phyloP scores from a whole-genome alignment of 2,797 vertebrate genomes.

The Trematomus bernacchii region DNA sequence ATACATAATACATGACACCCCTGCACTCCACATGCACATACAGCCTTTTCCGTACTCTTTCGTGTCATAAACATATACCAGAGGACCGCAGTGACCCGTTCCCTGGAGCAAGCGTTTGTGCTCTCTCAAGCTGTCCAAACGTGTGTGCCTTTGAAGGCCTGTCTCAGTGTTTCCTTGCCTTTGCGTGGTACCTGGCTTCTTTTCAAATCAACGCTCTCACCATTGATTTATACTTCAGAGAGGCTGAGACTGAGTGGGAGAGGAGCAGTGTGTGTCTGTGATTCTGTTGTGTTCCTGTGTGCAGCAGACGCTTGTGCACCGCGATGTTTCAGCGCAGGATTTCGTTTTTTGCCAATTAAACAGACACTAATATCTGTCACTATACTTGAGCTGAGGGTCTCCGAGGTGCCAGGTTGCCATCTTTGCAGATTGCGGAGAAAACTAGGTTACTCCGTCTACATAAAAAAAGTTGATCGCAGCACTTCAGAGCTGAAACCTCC shows the following conservation, averaged over 20 bases:
- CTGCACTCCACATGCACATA: conserved; percentile 39
- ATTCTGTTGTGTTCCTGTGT: conserved; percentile 32
- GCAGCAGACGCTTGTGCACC: conserved; percentile 4
- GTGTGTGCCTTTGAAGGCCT: conserved; percentile 54
- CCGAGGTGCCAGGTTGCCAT: conserved; percentile 47
- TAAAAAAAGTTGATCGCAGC: conserved; percentile 58
- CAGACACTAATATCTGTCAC: conserved; percentile 47
- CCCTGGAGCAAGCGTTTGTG: conserved; percentile 46
- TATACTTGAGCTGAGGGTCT: conserved; percentile 42
- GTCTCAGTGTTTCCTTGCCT: conserved; percentile 41
- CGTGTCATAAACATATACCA: conserved; percentile 37
- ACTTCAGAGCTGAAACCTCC: conserved; percentile 57
- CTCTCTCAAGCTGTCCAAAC: conserved; percentile 65
- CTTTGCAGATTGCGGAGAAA: conserved; percentile 45
- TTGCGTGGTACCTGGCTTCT: conserved; percentile 48
- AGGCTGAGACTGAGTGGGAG: conserved; percentile 41
- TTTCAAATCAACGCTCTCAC: conserved; percentile 50
- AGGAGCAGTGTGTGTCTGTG: conserved; percentile 9
- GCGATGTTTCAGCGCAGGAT: conserved; percentile 44
- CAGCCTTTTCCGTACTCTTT: conserved; percentile 32
- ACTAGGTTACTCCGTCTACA: conserved; percentile 69
- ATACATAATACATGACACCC: conserved; percentile 60
- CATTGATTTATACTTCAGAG: conserved; percentile 60
- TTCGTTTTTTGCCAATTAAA: conserved; percentile 70
- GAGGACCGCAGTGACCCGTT: conserved; percentile 41